phyloP scores from a whole-genome alignment of 2,888 invertebrate species.

The Luperina testacea region DNA sequence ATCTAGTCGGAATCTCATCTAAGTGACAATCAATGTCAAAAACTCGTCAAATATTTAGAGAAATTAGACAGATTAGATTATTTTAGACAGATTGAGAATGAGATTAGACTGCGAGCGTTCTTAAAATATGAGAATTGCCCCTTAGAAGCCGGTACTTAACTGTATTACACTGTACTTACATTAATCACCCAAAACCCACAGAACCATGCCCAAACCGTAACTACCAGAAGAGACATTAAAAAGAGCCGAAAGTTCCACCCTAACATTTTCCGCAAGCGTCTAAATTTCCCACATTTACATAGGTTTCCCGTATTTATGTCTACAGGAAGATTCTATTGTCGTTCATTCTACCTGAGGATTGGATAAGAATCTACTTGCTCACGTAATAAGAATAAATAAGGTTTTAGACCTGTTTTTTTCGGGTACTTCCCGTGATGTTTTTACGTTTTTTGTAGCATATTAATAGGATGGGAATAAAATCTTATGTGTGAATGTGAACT shows the following conservation, averaged over 20 bases:
- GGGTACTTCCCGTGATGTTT: conserved; percentile 35
- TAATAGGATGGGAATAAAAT: background rate
- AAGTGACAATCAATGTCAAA: too few relatives aligned
- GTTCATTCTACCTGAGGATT: conserved; percentile 64
- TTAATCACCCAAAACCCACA: conserved; percentile 12
- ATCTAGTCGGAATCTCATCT: too few relatives aligned
- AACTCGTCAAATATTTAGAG: too few relatives aligned
- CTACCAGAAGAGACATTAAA: conserved; percentile 47
- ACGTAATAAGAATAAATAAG: conserved; percentile 66
- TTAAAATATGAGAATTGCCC: background rate
- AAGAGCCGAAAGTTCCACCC: conserved; percentile 30
- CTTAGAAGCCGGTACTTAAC: background rate
- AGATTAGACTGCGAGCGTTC: too few relatives aligned
- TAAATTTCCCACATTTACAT: conserved; percentile 64
- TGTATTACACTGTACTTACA: background rate
- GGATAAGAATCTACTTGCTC: conserved; percentile 64
- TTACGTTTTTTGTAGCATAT: conserved; percentile 10
- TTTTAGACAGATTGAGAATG: too few relatives aligned
- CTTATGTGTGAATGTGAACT: background rate
- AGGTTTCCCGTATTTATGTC: conserved; percentile 66
- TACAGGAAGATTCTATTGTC: conserved; percentile 65
- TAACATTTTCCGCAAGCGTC: conserved; percentile 49
- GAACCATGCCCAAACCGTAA: conserved; percentile 27
- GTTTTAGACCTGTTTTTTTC: conserved; percentile 50
- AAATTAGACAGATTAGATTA: too few relatives aligned